These are phyloP conservation scores for Syrista parreyssii DNA, from an alignment of 2,888 invertebrate genomes.

Conservation along the genomic window DNA sequence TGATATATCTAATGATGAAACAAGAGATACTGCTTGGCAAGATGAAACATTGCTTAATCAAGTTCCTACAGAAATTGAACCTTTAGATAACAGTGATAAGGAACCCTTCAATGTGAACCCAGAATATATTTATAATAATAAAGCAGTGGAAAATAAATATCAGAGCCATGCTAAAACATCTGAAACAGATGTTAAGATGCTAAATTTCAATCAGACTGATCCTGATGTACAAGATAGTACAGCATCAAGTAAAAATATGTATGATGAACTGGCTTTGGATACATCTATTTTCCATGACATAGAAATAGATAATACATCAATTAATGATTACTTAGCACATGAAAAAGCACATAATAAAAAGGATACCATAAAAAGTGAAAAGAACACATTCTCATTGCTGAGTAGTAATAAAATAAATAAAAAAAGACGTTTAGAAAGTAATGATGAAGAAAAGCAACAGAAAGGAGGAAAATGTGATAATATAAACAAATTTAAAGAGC, in stretches of 20 bases:
- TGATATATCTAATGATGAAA: neutral
- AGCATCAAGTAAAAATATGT: neutral
- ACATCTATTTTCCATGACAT: neutral
- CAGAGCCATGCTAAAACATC: neutral
- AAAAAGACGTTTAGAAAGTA: neutral
- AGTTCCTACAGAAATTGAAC: neutral
- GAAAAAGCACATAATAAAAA: neutral
- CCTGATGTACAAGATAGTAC: neutral
- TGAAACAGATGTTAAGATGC: neutral
- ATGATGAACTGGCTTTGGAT: neutral
- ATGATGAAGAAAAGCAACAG: conserved; percentile 12
- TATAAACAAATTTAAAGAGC: conserved; percentile 19
- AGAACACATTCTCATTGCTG: neutral
- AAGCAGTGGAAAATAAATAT: neutral
- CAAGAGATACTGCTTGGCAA: neutral
- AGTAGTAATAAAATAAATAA: neutral
- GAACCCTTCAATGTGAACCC: conserved; percentile 1
- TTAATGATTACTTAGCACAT: neutral
- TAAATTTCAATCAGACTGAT: neutral
- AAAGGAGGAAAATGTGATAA: neutral
- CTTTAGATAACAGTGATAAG: neutral
- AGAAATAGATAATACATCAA: neutral
- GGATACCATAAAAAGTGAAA: neutral
- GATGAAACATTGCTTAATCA: conserved; percentile 7
- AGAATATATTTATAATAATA: conserved; percentile 20